Percentiles rank a stretch among this genome's conserved stretches.
These are phyloP conservation scores for Agrochola lychnidis DNA, from an alignment of 2,888 invertebrate genomes.

Conservation along the genomic window DNA sequence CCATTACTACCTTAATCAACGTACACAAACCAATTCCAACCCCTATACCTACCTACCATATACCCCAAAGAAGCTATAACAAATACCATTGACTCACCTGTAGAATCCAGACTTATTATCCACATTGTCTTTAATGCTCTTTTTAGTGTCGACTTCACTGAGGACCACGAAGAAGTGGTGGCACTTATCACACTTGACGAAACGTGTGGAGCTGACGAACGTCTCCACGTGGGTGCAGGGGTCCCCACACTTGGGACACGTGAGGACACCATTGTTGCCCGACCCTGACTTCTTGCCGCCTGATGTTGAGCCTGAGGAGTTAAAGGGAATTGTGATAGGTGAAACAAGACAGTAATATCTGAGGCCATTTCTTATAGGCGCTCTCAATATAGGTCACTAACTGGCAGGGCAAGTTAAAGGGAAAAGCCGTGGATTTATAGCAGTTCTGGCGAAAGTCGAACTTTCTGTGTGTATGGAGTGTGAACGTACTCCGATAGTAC, in stretches of 20 bases:
- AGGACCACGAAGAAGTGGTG: conserved; percentile 99
- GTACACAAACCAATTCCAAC: not conserved
- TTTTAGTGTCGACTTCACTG: conserved; percentile 97
- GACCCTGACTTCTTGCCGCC: conserved; percentile 93
- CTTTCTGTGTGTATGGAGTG: conserved; percentile 27
- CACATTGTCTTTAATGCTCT: conserved; percentile 95
- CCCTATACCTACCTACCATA: not conserved
- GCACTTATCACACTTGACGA: conserved; percentile 99
- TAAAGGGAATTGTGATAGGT: no score
- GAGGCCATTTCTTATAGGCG: not conserved
- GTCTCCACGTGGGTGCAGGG: conserved; percentile 99
- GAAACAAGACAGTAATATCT: not conserved
- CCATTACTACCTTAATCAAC: conserved; percentile 1
- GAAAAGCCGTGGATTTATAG: conserved; percentile 17
- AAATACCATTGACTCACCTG: conserved; percentile 75
- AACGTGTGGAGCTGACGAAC: conserved; percentile 98
- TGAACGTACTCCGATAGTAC: conserved; percentile 22
- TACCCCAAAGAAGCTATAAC: not conserved
- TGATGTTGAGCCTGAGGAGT: conserved; percentile 76
- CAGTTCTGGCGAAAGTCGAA: conserved; percentile 38
- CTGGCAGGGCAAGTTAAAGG: conserved; percentile 1
- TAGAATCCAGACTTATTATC: conserved; percentile 93
- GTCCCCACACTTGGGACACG: conserved; percentile 99
- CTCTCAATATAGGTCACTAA: conserved; percentile 10
- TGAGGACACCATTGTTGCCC: conserved; percentile 90